These are phyloP conservation scores for western clawed frog (Xenopus tropicalis) DNA, from an alignment of 2,113 vertebrate species.

Conservation along the genomic window DNA sequence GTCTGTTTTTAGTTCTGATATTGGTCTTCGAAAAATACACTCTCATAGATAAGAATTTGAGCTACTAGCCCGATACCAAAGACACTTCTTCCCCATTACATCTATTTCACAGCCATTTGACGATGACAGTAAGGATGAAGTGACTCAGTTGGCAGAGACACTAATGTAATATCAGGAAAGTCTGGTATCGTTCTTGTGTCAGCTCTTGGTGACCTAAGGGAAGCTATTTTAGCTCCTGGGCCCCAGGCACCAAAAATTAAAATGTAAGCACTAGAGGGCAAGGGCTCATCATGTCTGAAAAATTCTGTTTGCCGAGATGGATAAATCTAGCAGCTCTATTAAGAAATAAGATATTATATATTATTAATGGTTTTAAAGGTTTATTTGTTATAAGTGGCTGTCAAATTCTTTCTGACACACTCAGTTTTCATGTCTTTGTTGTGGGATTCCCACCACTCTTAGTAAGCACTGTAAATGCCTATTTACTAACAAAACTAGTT, in stretches of 20 bases:
- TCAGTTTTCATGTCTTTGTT: too few species aligned
- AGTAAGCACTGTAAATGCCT: too few species aligned
- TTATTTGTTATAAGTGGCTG: too few species aligned
- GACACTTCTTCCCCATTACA: not conserved
- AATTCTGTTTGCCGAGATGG: not conserved
- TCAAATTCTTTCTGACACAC: too few species aligned
- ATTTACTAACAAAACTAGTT: too few species aligned
- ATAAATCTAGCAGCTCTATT: not conserved
- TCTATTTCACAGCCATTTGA: not conserved
- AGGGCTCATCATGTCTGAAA: not conserved
- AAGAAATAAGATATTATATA: constrained; percentile 4
- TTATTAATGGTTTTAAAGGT: not conserved
- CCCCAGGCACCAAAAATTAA: constrained; percentile 1
- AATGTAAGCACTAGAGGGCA: not conserved
- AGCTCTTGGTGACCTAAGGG: not conserved
- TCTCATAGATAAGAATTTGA: too few species aligned
- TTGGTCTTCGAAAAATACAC: too few species aligned
- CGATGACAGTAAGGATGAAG: too few species aligned
- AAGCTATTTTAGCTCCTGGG: not conserved
- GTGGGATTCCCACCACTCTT: too few species aligned
- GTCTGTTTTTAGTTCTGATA: too few species aligned
- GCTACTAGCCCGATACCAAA: not conserved
- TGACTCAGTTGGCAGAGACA: not conserved
- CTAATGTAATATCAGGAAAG: not conserved
- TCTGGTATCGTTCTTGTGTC: not conserved